Conservation (phyloP, 1,140 invertebrate species). For the Ceratina australensis region DNA sequence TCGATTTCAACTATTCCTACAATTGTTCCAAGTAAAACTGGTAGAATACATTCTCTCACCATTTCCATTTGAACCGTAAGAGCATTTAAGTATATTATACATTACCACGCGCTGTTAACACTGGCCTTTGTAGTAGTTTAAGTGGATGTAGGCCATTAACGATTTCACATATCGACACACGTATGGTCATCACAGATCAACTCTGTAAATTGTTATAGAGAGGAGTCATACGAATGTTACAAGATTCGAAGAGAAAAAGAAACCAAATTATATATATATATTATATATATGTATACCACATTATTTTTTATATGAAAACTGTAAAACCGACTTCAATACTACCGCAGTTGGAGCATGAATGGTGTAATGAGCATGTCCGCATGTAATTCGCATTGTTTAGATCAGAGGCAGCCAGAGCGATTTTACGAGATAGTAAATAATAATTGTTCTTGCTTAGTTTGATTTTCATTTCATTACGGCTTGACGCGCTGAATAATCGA, state of each 20-base stretch:
- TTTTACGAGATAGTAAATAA: conserved; percentile 7
- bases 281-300: too few relatives aligned
- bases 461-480: conserved; percentile 3
- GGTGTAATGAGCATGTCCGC: conserved; percentile 56
- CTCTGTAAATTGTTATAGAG: conserved; percentile 39
- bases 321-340: conserved; percentile 44
- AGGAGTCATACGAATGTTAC: conserved; percentile 34
- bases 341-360: conserved; percentile 60
- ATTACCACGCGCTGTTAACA: conserved; percentile 57
- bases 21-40: conserved; percentile 44
- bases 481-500: background rate
- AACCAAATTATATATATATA: conserved; percentile 30
- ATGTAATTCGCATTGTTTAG: conserved; percentile 48
- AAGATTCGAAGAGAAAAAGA: conserved; percentile 33
- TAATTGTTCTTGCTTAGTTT: conserved; percentile 25
- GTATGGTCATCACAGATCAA: conserved; percentile 24
- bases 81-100: conserved; percentile 30
- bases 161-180: conserved; percentile 35
- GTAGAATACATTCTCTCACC: conserved; percentile 44
- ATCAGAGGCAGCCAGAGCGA: conserved; percentile 4
- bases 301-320: conserved; percentile 57
- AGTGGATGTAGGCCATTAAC: conserved; percentile 50
- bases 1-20: conserved; percentile 47
- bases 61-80: conserved; percentile 30
- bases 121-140: conserved; percentile 73